phyloP scores from a whole-genome alignment of 2,113 vertebrate species.

The Phodopus roborovskii region DNA sequence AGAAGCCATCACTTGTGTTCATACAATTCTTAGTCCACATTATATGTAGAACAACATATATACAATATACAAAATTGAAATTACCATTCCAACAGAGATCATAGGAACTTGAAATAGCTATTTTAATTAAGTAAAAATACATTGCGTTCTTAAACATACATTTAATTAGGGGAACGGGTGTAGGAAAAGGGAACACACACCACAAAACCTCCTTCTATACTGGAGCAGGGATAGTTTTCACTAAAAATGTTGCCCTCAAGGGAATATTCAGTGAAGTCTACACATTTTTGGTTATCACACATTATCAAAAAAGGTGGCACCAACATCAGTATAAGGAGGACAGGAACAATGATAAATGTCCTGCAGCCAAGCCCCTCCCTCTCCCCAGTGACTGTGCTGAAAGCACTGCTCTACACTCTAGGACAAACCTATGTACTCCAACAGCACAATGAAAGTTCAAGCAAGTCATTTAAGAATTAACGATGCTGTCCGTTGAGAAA shows the following conservation, averaged over 20 bases:
- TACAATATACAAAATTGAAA: conserved; percentile 49
- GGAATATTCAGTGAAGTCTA: background rate
- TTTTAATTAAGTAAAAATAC: conserved; percentile 1
- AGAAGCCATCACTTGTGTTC: background rate
- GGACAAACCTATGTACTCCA: background rate
- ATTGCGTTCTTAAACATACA: background rate
- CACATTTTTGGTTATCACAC: background rate
- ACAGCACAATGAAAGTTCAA: background rate
- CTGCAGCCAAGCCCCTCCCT: background rate
- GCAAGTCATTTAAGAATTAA: background rate
- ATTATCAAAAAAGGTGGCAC: background rate
- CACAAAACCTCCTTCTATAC: background rate
- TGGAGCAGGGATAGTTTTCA: background rate
- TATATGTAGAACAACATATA: background rate
- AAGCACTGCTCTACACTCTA: background rate
- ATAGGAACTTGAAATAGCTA: conserved; percentile 24
- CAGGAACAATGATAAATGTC: background rate
- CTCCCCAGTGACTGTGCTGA: background rate
- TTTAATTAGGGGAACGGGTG: background rate
- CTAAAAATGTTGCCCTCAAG: background rate
- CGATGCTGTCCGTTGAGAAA: background rate
- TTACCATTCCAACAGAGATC: conserved; percentile 6
- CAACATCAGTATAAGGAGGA: background rate
- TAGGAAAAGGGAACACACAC: background rate
- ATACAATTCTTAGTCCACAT: background rate